These are phyloP conservation scores for Lerista edwardsae DNA, from an alignment of 2,797 vertebrate species.

Conservation along the genomic window DNA sequence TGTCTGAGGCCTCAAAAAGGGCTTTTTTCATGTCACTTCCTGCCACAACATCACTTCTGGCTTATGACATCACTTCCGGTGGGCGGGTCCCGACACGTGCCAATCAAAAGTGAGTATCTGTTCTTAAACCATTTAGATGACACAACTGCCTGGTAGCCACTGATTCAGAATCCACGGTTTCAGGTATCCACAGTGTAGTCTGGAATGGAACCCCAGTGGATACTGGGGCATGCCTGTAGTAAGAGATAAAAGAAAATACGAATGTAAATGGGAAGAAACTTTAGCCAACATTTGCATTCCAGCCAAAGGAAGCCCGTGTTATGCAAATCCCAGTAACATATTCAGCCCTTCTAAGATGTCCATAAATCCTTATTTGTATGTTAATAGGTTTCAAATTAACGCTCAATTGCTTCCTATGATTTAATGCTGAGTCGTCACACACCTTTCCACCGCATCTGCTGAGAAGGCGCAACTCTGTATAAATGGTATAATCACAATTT, in stretches of 20 bases:
- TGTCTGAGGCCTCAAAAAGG: too few relatives aligned
- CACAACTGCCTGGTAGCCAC: too few relatives aligned
- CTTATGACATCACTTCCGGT: too few relatives aligned
- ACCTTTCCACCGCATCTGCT: neutral
- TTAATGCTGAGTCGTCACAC: neutral
- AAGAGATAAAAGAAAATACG: neutral
- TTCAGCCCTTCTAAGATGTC: slow-evolving; percentile 25
- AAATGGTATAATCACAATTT: neutral
- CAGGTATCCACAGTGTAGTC: too few relatives aligned
- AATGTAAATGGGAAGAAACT: neutral
- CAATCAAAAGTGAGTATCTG: too few relatives aligned
- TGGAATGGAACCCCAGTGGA: too few relatives aligned
- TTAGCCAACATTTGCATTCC: accelerated
- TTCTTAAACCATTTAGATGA: too few relatives aligned
- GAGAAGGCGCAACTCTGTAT: neutral
- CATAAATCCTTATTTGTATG: slow-evolving; percentile 38
- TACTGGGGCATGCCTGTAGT: too few relatives aligned
- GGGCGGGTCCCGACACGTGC: too few relatives aligned
- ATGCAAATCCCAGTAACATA: neutral
- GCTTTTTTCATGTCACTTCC: too few relatives aligned
- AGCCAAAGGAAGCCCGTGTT: neutral
- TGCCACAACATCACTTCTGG: too few relatives aligned
- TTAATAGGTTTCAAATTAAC: slow-evolving; percentile 28
- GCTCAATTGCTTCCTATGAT: neutral
- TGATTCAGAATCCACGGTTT: too few relatives aligned